Percentiles rank a stretch among this genome's conserved stretches.
Evolutionary conservation across 2,888 invertebrate genomes (phyloP).

Genomic region (Margaritifera margaritifera): DNA sequence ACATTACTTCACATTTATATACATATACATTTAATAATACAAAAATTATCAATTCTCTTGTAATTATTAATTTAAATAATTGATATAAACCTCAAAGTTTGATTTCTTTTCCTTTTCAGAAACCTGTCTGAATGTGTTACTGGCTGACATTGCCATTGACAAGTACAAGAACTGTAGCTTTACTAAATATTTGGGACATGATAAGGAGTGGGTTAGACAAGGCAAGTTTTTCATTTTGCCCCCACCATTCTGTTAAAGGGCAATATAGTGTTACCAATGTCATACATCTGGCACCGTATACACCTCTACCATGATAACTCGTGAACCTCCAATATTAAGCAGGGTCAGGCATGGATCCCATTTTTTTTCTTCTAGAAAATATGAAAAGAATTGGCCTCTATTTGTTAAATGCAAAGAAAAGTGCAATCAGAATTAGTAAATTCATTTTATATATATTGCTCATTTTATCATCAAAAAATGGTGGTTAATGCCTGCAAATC

Average conservation of each 20-base stretch:
- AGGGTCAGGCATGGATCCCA: too few relatives aligned
- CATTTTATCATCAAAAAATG: too few relatives aligned
- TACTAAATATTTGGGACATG: conserved; percentile 66
- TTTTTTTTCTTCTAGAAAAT: too few relatives aligned
- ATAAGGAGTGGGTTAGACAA: conserved; percentile 71
- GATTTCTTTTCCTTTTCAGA: conserved; percentile 48
- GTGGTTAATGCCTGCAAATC: too few relatives aligned
- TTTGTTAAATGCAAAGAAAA: too few relatives aligned
- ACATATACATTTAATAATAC: not conserved
- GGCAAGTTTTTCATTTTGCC: conserved; percentile 45
- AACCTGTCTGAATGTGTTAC: conserved; percentile 64
- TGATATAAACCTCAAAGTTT: not conserved
- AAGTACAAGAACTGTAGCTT: conserved; percentile 68
- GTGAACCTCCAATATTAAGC: too few relatives aligned
- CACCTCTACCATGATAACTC: too few relatives aligned
- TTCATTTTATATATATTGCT: too few relatives aligned
- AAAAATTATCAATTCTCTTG: conserved; percentile 2
- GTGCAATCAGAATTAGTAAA: too few relatives aligned
- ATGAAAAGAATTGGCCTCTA: too few relatives aligned
- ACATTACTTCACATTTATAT: too few relatives aligned
- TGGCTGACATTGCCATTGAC: conserved; percentile 57
- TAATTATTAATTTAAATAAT: conserved; percentile 1
- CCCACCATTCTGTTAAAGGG: not conserved
- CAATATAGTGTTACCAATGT: not conserved
- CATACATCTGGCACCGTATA: too few relatives aligned